Conservation (phyloP, 2,888 invertebrate species). For the Sminthurides aquaticus region DNA sequence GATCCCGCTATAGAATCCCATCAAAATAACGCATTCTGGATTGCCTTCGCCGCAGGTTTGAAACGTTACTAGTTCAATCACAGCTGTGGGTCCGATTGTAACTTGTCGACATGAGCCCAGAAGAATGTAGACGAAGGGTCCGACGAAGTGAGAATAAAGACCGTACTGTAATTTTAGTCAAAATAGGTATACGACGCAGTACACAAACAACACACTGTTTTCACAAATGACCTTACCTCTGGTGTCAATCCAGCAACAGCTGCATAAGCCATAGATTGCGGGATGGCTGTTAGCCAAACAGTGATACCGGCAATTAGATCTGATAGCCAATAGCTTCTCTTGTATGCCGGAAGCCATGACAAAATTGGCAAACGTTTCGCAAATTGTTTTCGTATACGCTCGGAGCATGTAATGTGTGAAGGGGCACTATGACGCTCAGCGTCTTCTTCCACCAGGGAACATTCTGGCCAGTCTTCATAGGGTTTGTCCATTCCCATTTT, state of each 20-base stretch:
- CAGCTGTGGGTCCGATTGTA: slow-evolving; percentile 22
- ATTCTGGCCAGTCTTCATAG: background rate
- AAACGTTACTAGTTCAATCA: slow-evolving; percentile 18
- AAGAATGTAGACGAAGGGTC: slow-evolving; percentile 24
- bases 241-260: slow-evolving; percentile 23
- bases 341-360: slow-evolving; percentile 71
- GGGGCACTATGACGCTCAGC: background rate
- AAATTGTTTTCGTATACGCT: background rate
- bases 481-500: background rate
- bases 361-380: slow-evolving; percentile 56
- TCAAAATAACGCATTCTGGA: slow-evolving; percentile 22
- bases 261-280: slow-evolving; percentile 66
- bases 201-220: background rate
- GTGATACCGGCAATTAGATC: slow-evolving; percentile 86
- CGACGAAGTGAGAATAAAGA: slow-evolving; percentile 23
- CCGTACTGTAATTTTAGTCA: slow-evolving; percentile 20
- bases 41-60: slow-evolving; percentile 22
- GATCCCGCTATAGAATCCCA: slow-evolving; percentile 21
- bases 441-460: background rate
- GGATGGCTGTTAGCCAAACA: slow-evolving; percentile 86
- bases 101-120: slow-evolving; percentile 24
- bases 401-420: background rate
- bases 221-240: slow-evolving; percentile 9
- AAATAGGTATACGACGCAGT: background rate
- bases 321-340: slow-evolving; percentile 63